A percentile compares a stretch with the other conserved stretches of the same genome.
These are phyloP conservation scores for Sinosuthora webbiana DNA, from an alignment of 2,113 vertebrate species.

Conservation along the genomic window DNA sequence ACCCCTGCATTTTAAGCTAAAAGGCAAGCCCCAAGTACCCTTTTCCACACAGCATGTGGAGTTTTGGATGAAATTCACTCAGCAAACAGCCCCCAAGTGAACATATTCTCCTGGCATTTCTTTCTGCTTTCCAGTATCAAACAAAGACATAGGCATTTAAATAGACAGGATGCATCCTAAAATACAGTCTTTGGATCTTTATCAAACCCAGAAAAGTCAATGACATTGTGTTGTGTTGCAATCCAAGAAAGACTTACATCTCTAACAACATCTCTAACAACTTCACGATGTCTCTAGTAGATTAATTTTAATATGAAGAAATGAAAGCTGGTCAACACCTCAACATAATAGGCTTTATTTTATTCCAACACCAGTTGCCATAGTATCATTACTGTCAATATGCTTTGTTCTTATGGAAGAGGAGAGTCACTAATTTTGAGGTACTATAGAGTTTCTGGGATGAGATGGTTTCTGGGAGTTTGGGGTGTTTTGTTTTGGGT, in stretches of 20 bases:
- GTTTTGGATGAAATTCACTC: neutral
- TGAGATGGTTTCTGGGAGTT: neutral
- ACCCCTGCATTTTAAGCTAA: neutral
- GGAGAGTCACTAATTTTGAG: neutral
- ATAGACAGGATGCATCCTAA: neutral
- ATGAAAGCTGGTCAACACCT: neutral
- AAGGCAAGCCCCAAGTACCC: neutral
- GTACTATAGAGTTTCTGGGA: neutral
- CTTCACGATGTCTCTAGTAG: neutral
- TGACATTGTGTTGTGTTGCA: neutral
- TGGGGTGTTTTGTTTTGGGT: fast-evolving
- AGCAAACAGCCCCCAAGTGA: neutral
- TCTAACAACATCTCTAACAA: neutral
- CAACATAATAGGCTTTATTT: neutral
- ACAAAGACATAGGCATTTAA: neutral
- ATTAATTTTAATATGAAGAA: neutral
- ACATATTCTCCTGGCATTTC: neutral
- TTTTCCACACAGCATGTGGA: fast-evolving
- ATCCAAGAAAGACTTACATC: neutral
- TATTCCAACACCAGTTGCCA: neutral
- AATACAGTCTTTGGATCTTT: neutral
- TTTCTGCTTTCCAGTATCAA: neutral
- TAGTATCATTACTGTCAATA: neutral
- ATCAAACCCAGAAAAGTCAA: neutral
- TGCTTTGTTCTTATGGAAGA: neutral